Evolutionary conservation across 2,797 vertebrate genomes (phyloP), one percentile per base, ranked within the genome.

Genomic region (Chelonia mydas): DNA sequence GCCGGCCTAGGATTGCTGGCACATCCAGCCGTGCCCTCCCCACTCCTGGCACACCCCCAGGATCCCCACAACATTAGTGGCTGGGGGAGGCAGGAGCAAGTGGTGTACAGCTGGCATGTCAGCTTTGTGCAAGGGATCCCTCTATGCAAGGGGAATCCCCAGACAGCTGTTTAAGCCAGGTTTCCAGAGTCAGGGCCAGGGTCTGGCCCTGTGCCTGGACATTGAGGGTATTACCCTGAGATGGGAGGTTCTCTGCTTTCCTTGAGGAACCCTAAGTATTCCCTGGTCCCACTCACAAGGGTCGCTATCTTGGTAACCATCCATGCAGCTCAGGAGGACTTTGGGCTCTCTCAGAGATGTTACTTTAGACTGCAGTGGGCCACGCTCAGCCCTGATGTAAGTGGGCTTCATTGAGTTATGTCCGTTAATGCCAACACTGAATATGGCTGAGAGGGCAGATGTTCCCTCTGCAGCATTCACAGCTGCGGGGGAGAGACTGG

Each of bases 221-320:
- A 28, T 28, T 17, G 5, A 41, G 68, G 68, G 21, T 68, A 37
- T 21, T 37, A 37, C 41, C 19, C 45, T 2, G 0, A 3, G 10
- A 16, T 76, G 47, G 81, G 33, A 41, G 12, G 19, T 37, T 16
- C 28, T 1, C 54, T 1, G 31, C 83, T 57, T 6, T 17, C 54
- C 45, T 2, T 37, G 54, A 13, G 47, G 27, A 4, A 11, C 1
- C 3, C 49, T 55, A 17, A 0, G 9, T 0, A 0, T 23, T 21
- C 21, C 15, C 54, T 31, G 11, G 16, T 59, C 27, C 37, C 28
- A 41, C 53, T 41, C 37, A 53, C 80, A 45, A 45, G 37, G 37
- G 51, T 55, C 5, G 6, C 16, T 59, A 11, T 5, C 11, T 33
- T 21, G 47, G 50, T 37, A 47, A 15, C 74, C 27, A 77, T 47